Evolutionary conservation across 1,140 invertebrate species (phyloP).

Genomic region (Lordiphosa stackelbergi): DNA sequence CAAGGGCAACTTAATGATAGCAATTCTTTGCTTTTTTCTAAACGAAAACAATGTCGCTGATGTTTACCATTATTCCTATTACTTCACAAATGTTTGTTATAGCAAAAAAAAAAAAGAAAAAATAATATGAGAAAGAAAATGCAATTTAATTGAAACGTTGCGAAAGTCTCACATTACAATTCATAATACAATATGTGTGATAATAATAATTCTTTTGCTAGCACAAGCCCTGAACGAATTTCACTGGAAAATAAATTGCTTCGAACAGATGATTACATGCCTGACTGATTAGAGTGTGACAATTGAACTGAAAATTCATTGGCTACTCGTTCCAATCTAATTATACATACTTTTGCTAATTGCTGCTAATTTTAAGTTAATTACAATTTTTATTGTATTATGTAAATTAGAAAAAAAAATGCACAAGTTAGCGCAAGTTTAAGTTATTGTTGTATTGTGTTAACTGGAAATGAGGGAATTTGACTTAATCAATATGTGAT

Average conservation of each 20-base stretch:
- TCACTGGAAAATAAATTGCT: not conserved
- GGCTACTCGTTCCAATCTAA: not conserved
- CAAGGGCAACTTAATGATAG: conserved; percentile 35
- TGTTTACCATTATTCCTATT: conserved; percentile 20
- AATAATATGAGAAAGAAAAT: conserved; percentile 20
- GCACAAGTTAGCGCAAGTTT: not conserved
- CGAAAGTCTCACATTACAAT: conserved; percentile 48
- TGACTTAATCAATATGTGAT: too few species aligned
- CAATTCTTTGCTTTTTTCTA: conserved; percentile 24
- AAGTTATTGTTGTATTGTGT: too few species aligned
- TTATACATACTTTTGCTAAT: conserved; percentile 1
- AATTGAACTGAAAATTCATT: not conserved
- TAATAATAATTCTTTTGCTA: too few species aligned
- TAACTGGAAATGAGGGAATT: too few species aligned
- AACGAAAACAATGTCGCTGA: conserved; percentile 21
- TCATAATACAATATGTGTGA: conserved; percentile 1
- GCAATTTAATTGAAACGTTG: conserved; percentile 61
- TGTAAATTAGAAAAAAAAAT: not conserved
- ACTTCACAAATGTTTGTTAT: conserved; percentile 41
- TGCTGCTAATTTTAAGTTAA: conserved; percentile 12
- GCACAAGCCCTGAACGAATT: conserved; percentile 2
- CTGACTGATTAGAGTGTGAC: conserved; percentile 1
- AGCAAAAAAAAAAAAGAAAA: not conserved
- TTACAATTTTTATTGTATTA: conserved; percentile 2
- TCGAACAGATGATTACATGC: conserved; percentile 1